Evolutionary conservation across 2,113 vertebrate genomes (phyloP).

Genomic region (Pelobates fuscus): DNA sequence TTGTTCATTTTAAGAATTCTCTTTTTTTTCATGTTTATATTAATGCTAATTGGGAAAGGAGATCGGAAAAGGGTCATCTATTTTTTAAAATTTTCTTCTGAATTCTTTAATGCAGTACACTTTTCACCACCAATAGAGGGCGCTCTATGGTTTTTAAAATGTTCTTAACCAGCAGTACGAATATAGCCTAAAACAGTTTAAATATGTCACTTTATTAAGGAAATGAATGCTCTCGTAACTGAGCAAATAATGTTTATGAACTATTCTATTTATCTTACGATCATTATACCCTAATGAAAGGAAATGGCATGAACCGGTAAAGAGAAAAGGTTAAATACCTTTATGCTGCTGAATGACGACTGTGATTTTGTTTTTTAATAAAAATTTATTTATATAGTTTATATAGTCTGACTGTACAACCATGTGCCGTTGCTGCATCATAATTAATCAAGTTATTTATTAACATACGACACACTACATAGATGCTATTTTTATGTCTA

Average conservation of each 20-base stretch:
- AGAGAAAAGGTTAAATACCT: slow-evolving; percentile 51
- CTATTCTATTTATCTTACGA: slow-evolving; percentile 67
- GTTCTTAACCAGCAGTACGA: slow-evolving; percentile 29
- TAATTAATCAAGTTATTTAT: no score
- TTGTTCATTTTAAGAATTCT: not conserved
- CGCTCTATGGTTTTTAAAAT: slow-evolving; percentile 70
- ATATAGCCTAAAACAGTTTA: slow-evolving; percentile 37
- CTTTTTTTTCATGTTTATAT: not conserved
- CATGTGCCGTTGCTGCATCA: slow-evolving; percentile 23
- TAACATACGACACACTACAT: no score
- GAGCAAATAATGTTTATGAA: slow-evolving; percentile 71
- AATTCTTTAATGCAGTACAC: slow-evolving; percentile 32
- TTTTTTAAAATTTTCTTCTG: no score
- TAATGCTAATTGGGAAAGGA: not conserved
- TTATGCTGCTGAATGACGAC: slow-evolving; percentile 17
- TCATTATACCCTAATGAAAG: slow-evolving; percentile 62
- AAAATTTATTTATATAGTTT: slow-evolving; percentile 50
- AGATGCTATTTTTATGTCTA: no score
- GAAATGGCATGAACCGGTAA: slow-evolving; percentile 65
- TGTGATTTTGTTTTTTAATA: no score
- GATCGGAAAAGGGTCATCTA: no score
- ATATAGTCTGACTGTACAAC: slow-evolving; percentile 22
- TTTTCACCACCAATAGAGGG: slow-evolving; percentile 70
- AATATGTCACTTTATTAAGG: slow-evolving; percentile 50
- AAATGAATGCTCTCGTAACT: slow-evolving; percentile 58